Percentiles rank a stretch among this genome's conserved stretches.
Evolutionary conservation across 2,113 vertebrate genomes (phyloP).

Genomic region (Choloepus hoffmanni): DNA sequence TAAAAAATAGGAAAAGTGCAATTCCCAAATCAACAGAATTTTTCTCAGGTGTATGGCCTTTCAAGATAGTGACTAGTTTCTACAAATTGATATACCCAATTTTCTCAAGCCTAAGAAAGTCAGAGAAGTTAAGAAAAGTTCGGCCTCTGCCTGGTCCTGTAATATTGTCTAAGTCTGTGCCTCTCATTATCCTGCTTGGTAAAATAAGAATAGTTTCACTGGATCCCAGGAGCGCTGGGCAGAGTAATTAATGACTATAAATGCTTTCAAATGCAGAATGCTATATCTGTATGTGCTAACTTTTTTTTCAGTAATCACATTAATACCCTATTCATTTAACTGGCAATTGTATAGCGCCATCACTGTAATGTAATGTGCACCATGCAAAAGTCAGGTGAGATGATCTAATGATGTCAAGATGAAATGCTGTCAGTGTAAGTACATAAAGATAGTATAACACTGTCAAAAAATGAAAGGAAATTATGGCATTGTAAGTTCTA

Average conservation of each 20-base stretch:
- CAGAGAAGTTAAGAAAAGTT: constrained; percentile 31
- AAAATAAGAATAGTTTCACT: not conserved
- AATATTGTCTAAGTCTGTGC: not conserved
- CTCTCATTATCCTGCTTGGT: constrained; percentile 15
- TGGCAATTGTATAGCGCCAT: constrained; percentile 79
- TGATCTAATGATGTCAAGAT: constrained; percentile 85
- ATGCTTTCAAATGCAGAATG: constrained; percentile 66
- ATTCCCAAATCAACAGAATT: constrained; percentile 24
- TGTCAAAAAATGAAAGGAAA: constrained; percentile 88
- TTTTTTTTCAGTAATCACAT: constrained; percentile 66
- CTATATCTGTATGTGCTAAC: constrained; percentile 64
- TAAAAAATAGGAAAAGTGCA: not conserved
- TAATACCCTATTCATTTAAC: constrained; percentile 75
- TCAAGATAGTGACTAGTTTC: not conserved
- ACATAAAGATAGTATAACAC: constrained; percentile 83
- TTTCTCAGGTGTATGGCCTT: not conserved
- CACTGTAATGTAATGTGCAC: constrained; percentile 62
- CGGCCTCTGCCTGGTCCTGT: not conserved
- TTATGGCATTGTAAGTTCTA: constrained; percentile 83
- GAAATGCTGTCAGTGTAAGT: constrained; percentile 86
- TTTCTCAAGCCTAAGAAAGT: constrained; percentile 9
- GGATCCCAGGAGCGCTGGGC: constrained; percentile 11
- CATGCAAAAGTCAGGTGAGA: constrained; percentile 81
- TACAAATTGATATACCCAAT: not conserved
- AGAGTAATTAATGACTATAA: constrained; percentile 66